These are phyloP conservation scores for Notothenia coriiceps DNA, from an alignment of 2,113 vertebrate genomes.

Conservation along the genomic window DNA sequence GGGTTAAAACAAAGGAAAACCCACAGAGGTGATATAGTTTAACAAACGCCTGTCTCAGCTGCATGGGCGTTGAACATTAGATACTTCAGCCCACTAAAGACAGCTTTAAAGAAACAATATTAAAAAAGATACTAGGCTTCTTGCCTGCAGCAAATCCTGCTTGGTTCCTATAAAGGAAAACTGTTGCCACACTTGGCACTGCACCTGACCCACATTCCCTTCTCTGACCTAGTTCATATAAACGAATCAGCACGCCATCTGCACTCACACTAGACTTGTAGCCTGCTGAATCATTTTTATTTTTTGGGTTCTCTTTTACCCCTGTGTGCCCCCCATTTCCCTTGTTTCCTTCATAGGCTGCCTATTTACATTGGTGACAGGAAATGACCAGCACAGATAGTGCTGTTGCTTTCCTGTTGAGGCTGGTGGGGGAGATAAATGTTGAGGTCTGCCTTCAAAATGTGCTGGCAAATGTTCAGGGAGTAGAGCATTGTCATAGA, in stretches of 20 bases:
- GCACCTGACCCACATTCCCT: slow-evolving; percentile 45
- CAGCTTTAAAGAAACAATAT: not conserved
- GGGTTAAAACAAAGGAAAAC: slow-evolving; percentile 60
- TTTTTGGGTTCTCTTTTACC: slow-evolving; percentile 22
- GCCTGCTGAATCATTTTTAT: slow-evolving; percentile 67
- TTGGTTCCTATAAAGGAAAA: slow-evolving; percentile 46
- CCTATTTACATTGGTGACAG: slow-evolving; percentile 76
- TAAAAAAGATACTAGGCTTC: slow-evolving; percentile 20
- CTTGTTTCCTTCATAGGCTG: slow-evolving; percentile 63
- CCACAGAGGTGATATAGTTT: slow-evolving; percentile 18
- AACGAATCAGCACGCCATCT: slow-evolving; percentile 47
- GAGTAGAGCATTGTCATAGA: not conserved
- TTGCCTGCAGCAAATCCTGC: slow-evolving; percentile 2
- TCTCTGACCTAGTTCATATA: slow-evolving; percentile 21
- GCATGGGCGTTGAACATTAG: slow-evolving; percentile 3
- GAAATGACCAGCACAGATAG: slow-evolving; percentile 75
- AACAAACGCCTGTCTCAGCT: slow-evolving; percentile 9
- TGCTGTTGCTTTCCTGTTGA: slow-evolving; percentile 72
- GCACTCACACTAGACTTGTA: slow-evolving; percentile 7
- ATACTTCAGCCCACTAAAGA: slow-evolving; percentile 1
- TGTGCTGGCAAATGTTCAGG: slow-evolving; percentile 24
- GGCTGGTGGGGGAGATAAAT: slow-evolving; percentile 71
- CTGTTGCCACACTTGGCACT: slow-evolving; percentile 47
- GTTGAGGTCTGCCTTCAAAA: slow-evolving; percentile 45
- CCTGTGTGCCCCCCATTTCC: slow-evolving; percentile 54